phyloP scores from a whole-genome alignment of 1,140 invertebrate species.

The Anoplophora glabripennis region DNA sequence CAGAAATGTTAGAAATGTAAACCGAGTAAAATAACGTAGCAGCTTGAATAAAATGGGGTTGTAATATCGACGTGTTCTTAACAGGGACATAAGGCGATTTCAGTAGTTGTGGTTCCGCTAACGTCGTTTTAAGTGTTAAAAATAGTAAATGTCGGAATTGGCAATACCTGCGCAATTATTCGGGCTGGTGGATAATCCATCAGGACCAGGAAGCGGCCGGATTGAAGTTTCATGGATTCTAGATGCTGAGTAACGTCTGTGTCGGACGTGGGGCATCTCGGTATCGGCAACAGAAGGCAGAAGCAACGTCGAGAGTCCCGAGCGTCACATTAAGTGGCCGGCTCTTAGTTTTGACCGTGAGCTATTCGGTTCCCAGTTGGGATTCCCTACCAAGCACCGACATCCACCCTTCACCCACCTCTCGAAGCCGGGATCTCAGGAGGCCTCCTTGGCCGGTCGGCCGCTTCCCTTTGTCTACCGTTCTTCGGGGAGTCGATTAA shows the following conservation, averaged over 20 bases:
- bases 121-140: no score
- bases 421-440: constrained; percentile 39
- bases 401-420: constrained; percentile 28
- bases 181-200: neutral
- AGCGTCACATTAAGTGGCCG: constrained; percentile 50
- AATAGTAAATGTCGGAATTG: no score
- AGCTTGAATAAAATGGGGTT: no score
- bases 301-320: constrained; percentile 44
- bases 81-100: no score
- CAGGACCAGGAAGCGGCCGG: constrained; percentile 8
- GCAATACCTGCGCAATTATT: no score
- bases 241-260: constrained; percentile 10
- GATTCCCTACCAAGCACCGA: constrained; percentile 18
- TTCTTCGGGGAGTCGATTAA: constrained; percentile 49
- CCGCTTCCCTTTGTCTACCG: constrained; percentile 44
- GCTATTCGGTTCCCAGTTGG: constrained; percentile 46
- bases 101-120: no score
- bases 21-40: no score
- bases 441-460: constrained; percentile 35
- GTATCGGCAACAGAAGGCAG: constrained; percentile 3
- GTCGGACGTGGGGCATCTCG: constrained; percentile 21
- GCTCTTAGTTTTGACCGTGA: constrained; percentile 49
- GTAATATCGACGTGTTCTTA: no score
- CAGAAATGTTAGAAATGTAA: no score
- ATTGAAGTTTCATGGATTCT: constrained; percentile 10